A percentile compares a stretch with the other conserved stretches of the same genome.
Conservation (phyloP, 1,140 invertebrate genomes). For the Arion vulgaris region DNA sequence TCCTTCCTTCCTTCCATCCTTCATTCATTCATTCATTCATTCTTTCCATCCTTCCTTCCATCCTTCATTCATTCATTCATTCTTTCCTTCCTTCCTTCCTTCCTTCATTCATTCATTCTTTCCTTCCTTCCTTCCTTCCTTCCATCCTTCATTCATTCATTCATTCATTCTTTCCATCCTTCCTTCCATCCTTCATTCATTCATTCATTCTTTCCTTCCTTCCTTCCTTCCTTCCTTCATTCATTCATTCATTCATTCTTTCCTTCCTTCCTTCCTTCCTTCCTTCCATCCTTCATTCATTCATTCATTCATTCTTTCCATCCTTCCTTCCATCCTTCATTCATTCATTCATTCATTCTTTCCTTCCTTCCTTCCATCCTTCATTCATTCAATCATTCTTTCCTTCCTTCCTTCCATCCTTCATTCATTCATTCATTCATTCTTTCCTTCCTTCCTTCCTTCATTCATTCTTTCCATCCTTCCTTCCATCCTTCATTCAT, state of each 20-base stretch:
- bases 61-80: not conserved
- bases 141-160: not conserved
- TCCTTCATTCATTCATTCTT: not conserved
- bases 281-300: not conserved
- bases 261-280: not conserved
- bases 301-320: not conserved
- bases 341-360: slow-evolving; percentile 47
- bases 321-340: slow-evolving; percentile 38
- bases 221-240: not conserved
- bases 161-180: not conserved
- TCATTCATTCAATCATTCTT: slow-evolving; percentile 48
- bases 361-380: slow-evolving; percentile 47
- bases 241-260: too few species aligned
- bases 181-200: not conserved
- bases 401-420: slow-evolving; percentile 49
- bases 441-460: slow-evolving; percentile 38
- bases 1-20: not conserved
- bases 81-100: not conserved
- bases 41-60: not conserved
- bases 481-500: not conserved
- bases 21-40: not conserved
- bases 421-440: slow-evolving; percentile 47
- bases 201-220: not conserved
- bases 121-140: not conserved
- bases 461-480: not conserved